phyloP scores from a whole-genome alignment of 2,113 vertebrate species.

The Collichthys lucidus region DNA sequence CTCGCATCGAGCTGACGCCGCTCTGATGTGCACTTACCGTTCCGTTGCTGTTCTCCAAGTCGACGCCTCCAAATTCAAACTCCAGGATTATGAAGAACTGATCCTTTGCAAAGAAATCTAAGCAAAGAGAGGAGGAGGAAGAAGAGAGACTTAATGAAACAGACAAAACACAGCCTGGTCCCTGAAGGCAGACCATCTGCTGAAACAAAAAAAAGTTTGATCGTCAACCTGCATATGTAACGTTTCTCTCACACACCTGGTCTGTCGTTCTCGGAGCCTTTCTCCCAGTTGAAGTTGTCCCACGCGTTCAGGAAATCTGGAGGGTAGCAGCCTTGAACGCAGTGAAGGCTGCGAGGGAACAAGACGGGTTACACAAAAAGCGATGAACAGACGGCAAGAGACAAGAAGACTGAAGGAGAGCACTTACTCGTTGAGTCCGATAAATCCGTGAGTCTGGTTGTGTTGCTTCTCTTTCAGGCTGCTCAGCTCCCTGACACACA shows the following conservation, averaged over 20 bases:
- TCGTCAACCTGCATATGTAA: background rate
- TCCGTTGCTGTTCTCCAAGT: slow-evolving; percentile 89
- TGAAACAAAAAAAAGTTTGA: background rate
- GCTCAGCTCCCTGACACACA: slow-evolving; percentile 89
- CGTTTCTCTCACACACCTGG: slow-evolving; percentile 76
- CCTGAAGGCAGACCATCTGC: background rate
- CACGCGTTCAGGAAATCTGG: slow-evolving; percentile 88
- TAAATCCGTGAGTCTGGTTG: slow-evolving; percentile 90
- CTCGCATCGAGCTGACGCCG: background rate
- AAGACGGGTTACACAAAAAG: slow-evolving; percentile 1
- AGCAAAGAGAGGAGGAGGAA: slow-evolving; percentile 4
- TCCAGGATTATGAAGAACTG: slow-evolving; percentile 94
- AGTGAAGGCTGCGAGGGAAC: slow-evolving; percentile 84
- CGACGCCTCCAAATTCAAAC: slow-evolving; percentile 94
- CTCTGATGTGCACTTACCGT: slow-evolving; percentile 64
- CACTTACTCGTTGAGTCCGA: slow-evolving; percentile 87
- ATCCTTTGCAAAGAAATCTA: slow-evolving; percentile 86
- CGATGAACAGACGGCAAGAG: background rate
- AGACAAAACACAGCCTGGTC: background rate
- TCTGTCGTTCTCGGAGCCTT: slow-evolving; percentile 90
- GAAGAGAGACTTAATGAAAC: background rate
- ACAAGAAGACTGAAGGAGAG: background rate
- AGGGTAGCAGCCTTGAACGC: slow-evolving; percentile 92
- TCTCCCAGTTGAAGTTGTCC: slow-evolving; percentile 87
- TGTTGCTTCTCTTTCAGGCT: slow-evolving; percentile 85